Conservation (phyloP, 2,797 vertebrate genomes). For the Xiphorhynchus erythropygius region DNA sequence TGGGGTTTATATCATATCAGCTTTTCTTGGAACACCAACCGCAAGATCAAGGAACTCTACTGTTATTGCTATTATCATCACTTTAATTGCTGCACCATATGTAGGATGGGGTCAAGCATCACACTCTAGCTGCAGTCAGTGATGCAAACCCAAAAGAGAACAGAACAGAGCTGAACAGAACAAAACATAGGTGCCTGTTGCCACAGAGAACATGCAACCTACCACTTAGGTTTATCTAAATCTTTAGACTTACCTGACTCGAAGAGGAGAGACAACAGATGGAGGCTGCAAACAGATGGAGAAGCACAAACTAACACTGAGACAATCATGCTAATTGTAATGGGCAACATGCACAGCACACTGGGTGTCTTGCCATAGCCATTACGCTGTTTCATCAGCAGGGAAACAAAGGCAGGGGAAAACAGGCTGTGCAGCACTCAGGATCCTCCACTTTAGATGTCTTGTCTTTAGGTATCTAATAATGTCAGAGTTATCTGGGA, state of each 20-base stretch:
- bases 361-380: neutral
- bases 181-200: neutral
- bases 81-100: neutral
- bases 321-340: constrained; percentile 21
- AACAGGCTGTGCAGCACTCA: neutral
- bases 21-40: neutral
- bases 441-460: neutral
- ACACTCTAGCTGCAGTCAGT: neutral
- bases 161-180: neutral
- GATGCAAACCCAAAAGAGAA: neutral
- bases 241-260: neutral
- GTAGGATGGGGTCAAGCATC: neutral
- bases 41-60: neutral
- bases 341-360: constrained; percentile 5
- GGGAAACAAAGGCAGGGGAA: neutral
- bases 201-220: neutral
- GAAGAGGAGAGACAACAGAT: neutral
- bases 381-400: neutral
- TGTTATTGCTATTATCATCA: neutral
- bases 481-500: neutral
- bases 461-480: neutral
- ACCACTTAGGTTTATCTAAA: neutral
- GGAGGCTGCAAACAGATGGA: constrained; percentile 47
- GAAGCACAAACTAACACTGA: constrained; percentile 19
- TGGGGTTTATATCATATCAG: neutral